Evolutionary conservation across 2,888 invertebrate genomes (phyloP), one percentile per base, ranked within the genome.

Genomic region (Platycheirus rosarum): DNA sequence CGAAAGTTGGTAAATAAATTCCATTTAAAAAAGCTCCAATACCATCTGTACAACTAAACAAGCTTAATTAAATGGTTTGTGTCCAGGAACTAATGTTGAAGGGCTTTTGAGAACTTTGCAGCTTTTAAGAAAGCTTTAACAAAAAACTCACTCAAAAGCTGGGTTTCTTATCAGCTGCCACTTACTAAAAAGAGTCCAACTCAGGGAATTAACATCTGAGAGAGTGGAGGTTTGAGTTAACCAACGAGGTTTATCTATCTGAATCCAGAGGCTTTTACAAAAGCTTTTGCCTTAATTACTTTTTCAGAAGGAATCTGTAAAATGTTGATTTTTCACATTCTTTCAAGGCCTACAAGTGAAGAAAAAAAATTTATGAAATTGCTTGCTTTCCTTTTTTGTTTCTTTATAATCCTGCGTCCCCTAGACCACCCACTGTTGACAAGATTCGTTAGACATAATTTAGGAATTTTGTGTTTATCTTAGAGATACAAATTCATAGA

Each of bases 131-230:
- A 40, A 37, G 40, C 13, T 8, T 11, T 16, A 1, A 16, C 9
- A 13, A 1, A 4, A 35, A 42, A 65, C 71, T 70, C 65, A 80
- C 70, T 82, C 70, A 66, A 76, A 71, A 76, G 76, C 60, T 66
- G 6, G 11, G 1, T 3, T 14, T 65, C 57, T 69, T 79, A 69
- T 75, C 74, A 74, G 16, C 63, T 63, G n/a, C n/a, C n/a, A n/a
- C n/a, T n/a, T n/a, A n/a, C n/a, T n/a, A n/a, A n/a, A n/a, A 74
- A n/a, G n/a, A 60, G 23, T 29, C 9, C 26, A 6, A 35, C 18
- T 37, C 5, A 16, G 23, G n/a, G 23, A 23, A 23, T 23, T 23
- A 4, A 23, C 6, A 23, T 23, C 2, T 2, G 6, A 23, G 8
- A 35, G 62, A 51, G 16, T 0, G 8, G 2, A 66, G 4, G 13